Conservation (phyloP, 2,797 vertebrate genomes). For the Amniataba percoides region DNA sequence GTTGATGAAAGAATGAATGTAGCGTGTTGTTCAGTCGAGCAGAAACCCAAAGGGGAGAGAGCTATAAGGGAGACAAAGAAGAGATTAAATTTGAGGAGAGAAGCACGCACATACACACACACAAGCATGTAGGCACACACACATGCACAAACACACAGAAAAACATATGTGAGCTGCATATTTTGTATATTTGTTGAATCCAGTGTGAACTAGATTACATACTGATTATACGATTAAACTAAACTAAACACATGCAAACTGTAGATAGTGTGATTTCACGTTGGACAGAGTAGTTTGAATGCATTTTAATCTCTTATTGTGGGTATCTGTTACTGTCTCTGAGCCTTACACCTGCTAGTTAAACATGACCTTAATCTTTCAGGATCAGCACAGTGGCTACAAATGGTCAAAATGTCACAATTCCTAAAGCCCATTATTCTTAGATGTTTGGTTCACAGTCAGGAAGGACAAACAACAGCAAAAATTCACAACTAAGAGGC, state of each 20-base stretch:
- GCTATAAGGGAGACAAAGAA: constrained; percentile 1
- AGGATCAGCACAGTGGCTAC: no score
- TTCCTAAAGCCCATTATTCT: no score
- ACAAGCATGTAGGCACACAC: background rate
- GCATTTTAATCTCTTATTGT: background rate
- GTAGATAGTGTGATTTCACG: background rate
- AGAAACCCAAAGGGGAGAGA: constrained; percentile 18
- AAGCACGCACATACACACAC: constrained; percentile 2
- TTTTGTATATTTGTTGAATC: background rate
- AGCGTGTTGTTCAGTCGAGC: constrained; percentile 34
- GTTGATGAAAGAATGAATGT: constrained; percentile 42
- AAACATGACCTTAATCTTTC: no score
- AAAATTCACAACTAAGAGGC: no score
- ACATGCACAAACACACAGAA: background rate
- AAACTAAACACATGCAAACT: background rate
- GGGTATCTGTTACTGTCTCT: background rate
- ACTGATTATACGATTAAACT: background rate
- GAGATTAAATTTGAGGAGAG: constrained; percentile 26
- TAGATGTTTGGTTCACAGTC: no score
- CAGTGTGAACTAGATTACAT: background rate
- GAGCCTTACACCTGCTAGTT: background rate
- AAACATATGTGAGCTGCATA: background rate
- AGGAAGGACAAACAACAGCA: no score
- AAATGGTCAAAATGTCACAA: no score
- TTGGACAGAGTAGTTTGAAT: background rate